Percentiles rank a stretch among this genome's conserved stretches.
These are phyloP conservation scores for Leucoptera coffeella DNA, from an alignment of 2,888 invertebrate genomes.

Conservation along the genomic window DNA sequence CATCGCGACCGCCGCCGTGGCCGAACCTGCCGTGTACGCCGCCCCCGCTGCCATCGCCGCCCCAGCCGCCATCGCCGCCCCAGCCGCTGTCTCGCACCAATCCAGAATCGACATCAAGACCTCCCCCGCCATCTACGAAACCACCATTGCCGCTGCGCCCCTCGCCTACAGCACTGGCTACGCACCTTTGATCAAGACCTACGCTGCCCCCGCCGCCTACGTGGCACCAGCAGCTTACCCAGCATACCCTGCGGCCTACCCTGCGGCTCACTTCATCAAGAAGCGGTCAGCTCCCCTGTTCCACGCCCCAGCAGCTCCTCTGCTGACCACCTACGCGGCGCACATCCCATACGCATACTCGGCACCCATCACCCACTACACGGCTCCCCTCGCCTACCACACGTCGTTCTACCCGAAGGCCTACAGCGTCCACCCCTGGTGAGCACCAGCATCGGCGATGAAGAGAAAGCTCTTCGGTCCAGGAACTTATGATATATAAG, in stretches of 20 bases:
- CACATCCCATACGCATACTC: slow-evolving; percentile 8
- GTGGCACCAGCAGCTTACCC: slow-evolving; percentile 11
- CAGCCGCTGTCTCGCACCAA: slow-evolving; percentile 15
- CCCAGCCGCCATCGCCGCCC: slow-evolving; percentile 14
- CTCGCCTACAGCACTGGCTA: slow-evolving; percentile 11
- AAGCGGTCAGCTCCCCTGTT: slow-evolving; percentile 25
- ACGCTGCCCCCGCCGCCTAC: slow-evolving; percentile 10
- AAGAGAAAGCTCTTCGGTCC: not conserved
- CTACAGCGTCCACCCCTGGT: slow-evolving; percentile 30
- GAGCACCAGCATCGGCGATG: slow-evolving; percentile 14
- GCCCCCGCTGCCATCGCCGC: slow-evolving; percentile 7
- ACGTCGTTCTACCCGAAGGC: slow-evolving; percentile 21
- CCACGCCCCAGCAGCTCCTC: slow-evolving; percentile 12
- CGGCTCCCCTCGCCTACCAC: slow-evolving; percentile 11
- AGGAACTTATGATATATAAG: not conserved
- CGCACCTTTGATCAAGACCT: slow-evolving; percentile 7
- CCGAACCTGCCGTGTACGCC: slow-evolving; percentile 13
- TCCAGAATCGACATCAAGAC: slow-evolving; percentile 8
- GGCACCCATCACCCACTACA: slow-evolving; percentile 9
- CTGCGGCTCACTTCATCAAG: slow-evolving; percentile 24
- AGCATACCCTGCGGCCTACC: slow-evolving; percentile 17
- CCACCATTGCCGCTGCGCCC: slow-evolving; percentile 5
- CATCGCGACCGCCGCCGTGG: slow-evolving; percentile 10
- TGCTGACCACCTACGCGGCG: slow-evolving; percentile 17
- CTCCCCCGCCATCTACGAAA: slow-evolving; percentile 2